Evolutionary conservation across 2,888 invertebrate species (phyloP).

Genomic region (Thalpophila matura): DNA sequence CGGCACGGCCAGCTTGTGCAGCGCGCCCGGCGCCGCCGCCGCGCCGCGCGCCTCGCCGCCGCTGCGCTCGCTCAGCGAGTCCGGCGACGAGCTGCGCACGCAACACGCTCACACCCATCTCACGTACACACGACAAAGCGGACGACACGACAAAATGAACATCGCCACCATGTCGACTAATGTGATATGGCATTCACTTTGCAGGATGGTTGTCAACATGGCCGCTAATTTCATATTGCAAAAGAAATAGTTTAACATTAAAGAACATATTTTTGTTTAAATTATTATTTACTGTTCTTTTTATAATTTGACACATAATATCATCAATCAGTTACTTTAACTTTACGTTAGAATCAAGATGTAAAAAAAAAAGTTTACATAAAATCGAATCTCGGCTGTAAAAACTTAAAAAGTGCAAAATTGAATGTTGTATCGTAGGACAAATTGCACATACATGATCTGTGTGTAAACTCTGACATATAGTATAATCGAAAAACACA

Average conservation of each 20-base stretch:
- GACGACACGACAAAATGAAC: no score
- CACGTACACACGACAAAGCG: no score
- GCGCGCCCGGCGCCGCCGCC: constrained; percentile 95
- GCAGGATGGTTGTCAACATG: no score
- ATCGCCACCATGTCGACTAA: no score
- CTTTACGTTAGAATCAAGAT: background rate
- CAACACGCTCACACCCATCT: constrained; percentile 8
- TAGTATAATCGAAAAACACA: constrained; percentile 5
- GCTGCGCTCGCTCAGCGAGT: constrained; percentile 96
- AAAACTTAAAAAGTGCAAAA: background rate
- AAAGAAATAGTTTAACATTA: no score
- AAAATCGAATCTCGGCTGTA: no score
- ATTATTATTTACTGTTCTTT: no score
- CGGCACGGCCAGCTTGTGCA: constrained; percentile 98
- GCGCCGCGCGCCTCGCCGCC: constrained; percentile 94
- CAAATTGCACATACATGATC: background rate
- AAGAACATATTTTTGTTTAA: no score
- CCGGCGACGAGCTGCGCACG: constrained; percentile 95
- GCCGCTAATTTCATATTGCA: no score
- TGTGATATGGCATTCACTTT: no score
- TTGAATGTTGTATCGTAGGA: background rate
- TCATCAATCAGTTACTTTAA: background rate
- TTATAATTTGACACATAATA: no score
- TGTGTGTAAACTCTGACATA: background rate
- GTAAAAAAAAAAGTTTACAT: no score